Evolutionary conservation across 2,113 vertebrate genomes (phyloP).

Genomic region (Condylura cristata): DNA sequence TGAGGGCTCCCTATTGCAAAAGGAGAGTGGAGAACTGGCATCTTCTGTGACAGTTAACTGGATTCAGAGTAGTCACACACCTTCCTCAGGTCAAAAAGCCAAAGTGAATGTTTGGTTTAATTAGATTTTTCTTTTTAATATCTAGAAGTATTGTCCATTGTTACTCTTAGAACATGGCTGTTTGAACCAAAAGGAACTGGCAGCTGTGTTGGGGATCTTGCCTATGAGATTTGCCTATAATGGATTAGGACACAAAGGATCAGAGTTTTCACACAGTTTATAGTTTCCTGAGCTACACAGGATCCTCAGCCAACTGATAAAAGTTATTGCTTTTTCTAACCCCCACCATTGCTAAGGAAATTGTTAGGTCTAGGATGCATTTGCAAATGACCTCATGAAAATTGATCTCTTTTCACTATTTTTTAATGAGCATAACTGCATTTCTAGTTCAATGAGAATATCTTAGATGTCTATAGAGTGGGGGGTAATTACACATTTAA

Average conservation of each 20-base stretch:
- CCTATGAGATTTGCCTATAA: neutral
- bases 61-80: neutral
- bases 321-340: neutral
- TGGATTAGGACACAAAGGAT: neutral
- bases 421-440: neutral
- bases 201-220: neutral
- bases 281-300: neutral
- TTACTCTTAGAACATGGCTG: neutral
- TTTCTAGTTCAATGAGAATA: neutral
- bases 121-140: conserved; percentile 3
- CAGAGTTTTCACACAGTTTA: neutral
- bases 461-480: neutral
- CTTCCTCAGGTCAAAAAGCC: neutral
- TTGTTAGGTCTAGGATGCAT: neutral
- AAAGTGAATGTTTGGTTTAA: neutral
- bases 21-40: neutral
- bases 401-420: neutral
- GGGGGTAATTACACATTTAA: neutral
- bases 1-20: neutral
- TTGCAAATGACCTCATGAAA: neutral
- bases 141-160: neutral
- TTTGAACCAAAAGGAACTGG: neutral
- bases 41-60: neutral
- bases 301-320: neutral
- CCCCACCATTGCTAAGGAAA: neutral